Conservation (phyloP, 1,140 invertebrate genomes). For the Trachymyrmex septentrionalis region DNA sequence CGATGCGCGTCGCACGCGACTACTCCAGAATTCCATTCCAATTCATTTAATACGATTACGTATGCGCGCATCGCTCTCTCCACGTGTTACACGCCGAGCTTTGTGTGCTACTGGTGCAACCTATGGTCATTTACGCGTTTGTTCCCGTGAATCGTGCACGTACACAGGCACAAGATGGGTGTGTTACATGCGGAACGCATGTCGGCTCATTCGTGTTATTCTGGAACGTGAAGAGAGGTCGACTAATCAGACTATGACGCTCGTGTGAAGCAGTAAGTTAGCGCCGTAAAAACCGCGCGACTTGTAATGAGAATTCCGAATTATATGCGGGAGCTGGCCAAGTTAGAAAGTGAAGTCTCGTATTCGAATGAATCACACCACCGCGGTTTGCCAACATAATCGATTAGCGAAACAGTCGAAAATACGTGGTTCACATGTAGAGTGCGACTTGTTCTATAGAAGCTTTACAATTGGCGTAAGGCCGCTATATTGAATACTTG, state of each 20-base stretch:
- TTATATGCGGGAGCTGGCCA: slow-evolving; percentile 32
- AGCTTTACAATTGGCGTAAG: slow-evolving; percentile 11
- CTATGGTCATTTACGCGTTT: slow-evolving; percentile 47
- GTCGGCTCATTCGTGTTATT: background rate
- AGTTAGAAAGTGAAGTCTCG: slow-evolving; percentile 70
- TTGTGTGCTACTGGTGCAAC: slow-evolving; percentile 53
- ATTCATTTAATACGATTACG: slow-evolving; percentile 75
- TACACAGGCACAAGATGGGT: background rate
- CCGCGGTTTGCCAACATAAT: slow-evolving; percentile 46
- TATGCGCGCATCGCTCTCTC: slow-evolving; percentile 59
- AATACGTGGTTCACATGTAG: slow-evolving; percentile 28
- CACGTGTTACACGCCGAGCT: background rate
- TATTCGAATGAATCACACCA: slow-evolving; percentile 65
- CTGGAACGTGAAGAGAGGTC: slow-evolving; percentile 51
- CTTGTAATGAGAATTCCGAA: slow-evolving; percentile 35
- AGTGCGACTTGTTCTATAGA: slow-evolving; percentile 10
- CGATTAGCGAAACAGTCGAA: slow-evolving; percentile 56
- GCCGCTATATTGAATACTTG: background rate
- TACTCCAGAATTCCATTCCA: slow-evolving; percentile 72
- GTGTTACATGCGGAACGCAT: slow-evolving; percentile 1
- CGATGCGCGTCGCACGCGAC: slow-evolving; percentile 67
- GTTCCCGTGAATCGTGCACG: slow-evolving; percentile 21
- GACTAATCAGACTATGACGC: slow-evolving; percentile 77
- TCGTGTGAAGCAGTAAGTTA: slow-evolving; percentile 25
- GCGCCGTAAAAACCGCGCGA: slow-evolving; percentile 41